Evolutionary conservation across 2,113 vertebrate species (phyloP).

Genomic region (Origma solitaria): DNA sequence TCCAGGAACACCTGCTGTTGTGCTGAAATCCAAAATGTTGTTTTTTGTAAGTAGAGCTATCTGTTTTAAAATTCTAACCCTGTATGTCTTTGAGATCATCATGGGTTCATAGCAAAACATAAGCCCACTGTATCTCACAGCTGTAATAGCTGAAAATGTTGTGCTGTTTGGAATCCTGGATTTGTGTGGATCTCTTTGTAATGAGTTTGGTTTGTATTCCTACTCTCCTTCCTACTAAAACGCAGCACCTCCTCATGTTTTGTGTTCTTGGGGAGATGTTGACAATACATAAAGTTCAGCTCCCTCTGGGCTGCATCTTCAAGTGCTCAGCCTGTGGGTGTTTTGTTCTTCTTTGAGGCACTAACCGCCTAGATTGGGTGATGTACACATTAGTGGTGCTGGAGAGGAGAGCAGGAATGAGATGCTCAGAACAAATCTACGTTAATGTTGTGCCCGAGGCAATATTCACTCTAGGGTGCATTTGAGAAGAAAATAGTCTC

Average conservation of each 20-base stretch:
- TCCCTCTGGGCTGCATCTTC: background rate
- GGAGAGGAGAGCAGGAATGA: background rate
- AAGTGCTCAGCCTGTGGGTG: background rate
- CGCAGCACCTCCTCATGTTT: background rate
- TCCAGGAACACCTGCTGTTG: conserved; percentile 96
- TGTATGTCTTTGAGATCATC: background rate
- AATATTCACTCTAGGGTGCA: background rate
- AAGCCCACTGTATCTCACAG: background rate
- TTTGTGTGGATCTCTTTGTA: background rate
- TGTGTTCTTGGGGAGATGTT: background rate
- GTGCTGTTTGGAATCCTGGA: background rate
- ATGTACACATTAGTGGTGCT: background rate
- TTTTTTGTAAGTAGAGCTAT: conserved; percentile 90
- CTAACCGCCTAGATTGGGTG: background rate
- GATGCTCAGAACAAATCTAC: background rate
- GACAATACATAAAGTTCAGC: background rate
- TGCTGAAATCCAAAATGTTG: conserved; percentile 99
- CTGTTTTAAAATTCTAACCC: background rate
- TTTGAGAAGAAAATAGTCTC: background rate
- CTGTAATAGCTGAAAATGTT: background rate
- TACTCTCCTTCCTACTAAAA: background rate
- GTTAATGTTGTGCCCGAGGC: background rate
- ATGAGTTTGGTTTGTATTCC: background rate
- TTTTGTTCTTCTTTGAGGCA: background rate
- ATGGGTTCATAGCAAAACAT: background rate